Base-by-base conservation (phyloP, 37 sponge, comb jelly and placozoan genomes). In the Aphrocallistes beatrix region DNA sequence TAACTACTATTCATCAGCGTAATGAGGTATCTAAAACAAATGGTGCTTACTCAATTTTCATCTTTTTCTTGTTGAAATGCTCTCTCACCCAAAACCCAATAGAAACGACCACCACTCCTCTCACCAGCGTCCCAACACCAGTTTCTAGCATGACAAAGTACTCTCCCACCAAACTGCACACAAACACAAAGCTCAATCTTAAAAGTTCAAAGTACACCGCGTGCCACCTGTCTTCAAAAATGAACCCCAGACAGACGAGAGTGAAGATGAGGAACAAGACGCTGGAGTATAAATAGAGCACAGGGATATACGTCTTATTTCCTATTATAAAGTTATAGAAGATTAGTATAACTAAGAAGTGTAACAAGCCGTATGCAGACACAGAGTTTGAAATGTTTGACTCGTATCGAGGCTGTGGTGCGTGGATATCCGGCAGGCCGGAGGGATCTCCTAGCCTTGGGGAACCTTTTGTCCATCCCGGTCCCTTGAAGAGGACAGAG, bases 381-480 rank as follows among this genome's bases (percentile, higher is more conserved):
- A 90, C 82, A 89, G 75, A 19, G n/a, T 60, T 60, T 19, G 17
- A 19, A 28, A 13, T 13, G 3, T 60, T 60, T 30, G 28, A 3
- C 32, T 13, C 21, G 34, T 60, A 60, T 60, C 75, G 8, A 60
- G 81, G n/a, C 23, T 81, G 81, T 84, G 86, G 84, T 3, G 84
- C 81, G 36, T 86, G 37, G 36, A 90, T 86, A 81, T 88, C 86
- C 32, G 91, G 88, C 9, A 90, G 23, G 0, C 37, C 82, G 16
- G 36, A 82, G 34, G 51, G 38, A 38, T 90, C 87, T 16, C 96
- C 96, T 36, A 96, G 85, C 36, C 94, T 86, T 23, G 90, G 90
- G 32, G 40, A 30, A 23, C 96, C 96, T 37, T 93, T 90, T n/a
- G 90, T 38, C 94, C 94, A 96, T 0, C 97, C 95, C 1, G 97